These are phyloP conservation scores for Rhinatrema bivittatum DNA, from an alignment of 2,797 vertebrate species.

Conservation along the genomic window DNA sequence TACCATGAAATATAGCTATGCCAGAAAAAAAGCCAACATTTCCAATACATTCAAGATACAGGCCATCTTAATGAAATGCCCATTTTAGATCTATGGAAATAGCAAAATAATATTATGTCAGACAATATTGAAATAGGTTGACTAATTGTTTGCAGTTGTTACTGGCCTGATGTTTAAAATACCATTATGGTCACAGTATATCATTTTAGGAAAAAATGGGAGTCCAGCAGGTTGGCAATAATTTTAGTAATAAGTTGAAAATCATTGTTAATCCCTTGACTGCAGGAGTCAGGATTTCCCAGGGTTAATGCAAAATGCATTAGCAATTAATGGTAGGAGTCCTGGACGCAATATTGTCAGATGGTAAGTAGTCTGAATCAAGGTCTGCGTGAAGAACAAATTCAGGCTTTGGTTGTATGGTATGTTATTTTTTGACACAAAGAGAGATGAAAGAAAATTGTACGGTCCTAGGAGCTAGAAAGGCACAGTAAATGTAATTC, in stretches of 20 bases:
- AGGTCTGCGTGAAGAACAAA: constrained; percentile 1
- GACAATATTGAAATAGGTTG: constrained; percentile 7
- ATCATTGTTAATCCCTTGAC: constrained; percentile 12
- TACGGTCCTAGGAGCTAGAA: no score
- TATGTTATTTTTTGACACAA: no score
- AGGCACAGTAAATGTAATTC: no score
- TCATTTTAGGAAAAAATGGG: constrained; percentile 12
- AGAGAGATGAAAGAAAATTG: no score
- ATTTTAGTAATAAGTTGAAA: constrained; percentile 18
- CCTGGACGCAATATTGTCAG: background rate
- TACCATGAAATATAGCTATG: no score
- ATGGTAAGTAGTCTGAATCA: background rate
- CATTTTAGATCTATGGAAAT: no score
- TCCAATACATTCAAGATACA: no score
- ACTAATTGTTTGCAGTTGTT: constrained; percentile 20
- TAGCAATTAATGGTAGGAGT: constrained; percentile 9
- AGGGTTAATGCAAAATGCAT: constrained; percentile 19
- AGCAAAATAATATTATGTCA: constrained; percentile 19
- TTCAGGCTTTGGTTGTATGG: no score
- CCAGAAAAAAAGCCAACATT: no score
- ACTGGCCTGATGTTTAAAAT: constrained; percentile 21
- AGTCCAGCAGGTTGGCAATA: constrained; percentile 9
- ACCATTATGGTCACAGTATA: constrained; percentile 6
- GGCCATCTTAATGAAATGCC: no score
- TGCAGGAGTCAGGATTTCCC: constrained; percentile 3